These are phyloP conservation scores for Macrosteles quadrilineatus DNA, from an alignment of 1,140 invertebrate species.

Conservation along the genomic window DNA sequence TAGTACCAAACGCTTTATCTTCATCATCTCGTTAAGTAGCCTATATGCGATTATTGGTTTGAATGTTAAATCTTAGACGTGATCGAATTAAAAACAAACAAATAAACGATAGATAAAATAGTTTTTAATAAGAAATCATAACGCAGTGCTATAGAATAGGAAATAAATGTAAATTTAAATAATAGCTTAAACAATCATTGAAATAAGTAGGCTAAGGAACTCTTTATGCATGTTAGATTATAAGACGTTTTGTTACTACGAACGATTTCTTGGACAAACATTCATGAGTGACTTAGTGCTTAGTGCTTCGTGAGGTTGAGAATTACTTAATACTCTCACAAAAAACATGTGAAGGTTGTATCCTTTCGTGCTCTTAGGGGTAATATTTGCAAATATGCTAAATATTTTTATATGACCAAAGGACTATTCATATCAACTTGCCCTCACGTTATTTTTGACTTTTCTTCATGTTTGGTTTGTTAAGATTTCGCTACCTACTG, in stretches of 20 bases:
- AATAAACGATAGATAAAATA: background rate
- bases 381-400: constrained; percentile 9
- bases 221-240: background rate
- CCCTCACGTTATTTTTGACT: too few relatives aligned
- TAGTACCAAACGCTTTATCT: constrained; percentile 18
- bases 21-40: constrained; percentile 8
- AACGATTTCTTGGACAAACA: background rate
- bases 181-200: constrained; percentile 6
- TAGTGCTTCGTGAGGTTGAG: background rate
- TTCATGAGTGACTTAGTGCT: background rate
- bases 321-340: too few relatives aligned
- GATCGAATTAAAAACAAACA: too few relatives aligned
- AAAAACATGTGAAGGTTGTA: too few relatives aligned
- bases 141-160: constrained; percentile 6
- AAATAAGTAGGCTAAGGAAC: background rate
- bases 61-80: background rate
- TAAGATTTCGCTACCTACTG: too few relatives aligned
- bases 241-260: background rate
- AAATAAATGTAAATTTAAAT: background rate
- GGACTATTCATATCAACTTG: background rate
- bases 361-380: background rate
- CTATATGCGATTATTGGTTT: constrained; percentile 18
- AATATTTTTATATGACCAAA: constrained; percentile 27
- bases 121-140: background rate
- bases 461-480: too few relatives aligned